These are phyloP conservation scores for Pica pica DNA, from an alignment of 2,113 vertebrate genomes.

Conservation along the genomic window DNA sequence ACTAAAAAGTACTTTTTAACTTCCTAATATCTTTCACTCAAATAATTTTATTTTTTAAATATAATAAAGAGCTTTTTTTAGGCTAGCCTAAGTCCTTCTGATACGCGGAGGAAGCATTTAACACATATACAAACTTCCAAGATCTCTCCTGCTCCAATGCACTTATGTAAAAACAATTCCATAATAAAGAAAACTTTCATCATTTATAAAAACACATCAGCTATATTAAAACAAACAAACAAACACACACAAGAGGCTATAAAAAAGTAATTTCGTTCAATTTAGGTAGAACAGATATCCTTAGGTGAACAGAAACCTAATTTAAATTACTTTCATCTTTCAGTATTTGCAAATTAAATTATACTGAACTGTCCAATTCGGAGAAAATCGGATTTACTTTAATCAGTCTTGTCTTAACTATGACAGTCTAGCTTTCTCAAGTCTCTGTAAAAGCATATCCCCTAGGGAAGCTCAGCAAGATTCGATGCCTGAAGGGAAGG, in stretches of 20 bases:
- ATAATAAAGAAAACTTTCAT: background rate
- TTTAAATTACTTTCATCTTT: slow-evolving; percentile 20
- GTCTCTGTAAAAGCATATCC: background rate
- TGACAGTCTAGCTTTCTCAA: background rate
- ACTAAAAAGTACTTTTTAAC: background rate
- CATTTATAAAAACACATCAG: background rate
- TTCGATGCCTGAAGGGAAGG: background rate
- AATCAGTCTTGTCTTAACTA: slow-evolving; percentile 26
- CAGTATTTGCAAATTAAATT: slow-evolving; percentile 32
- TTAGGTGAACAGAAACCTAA: background rate
- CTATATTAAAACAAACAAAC: background rate
- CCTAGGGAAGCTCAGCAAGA: background rate
- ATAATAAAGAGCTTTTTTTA: background rate
- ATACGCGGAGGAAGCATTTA: background rate
- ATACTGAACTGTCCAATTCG: background rate
- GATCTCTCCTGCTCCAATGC: background rate
- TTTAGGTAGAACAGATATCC: background rate
- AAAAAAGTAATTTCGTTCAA: background rate
- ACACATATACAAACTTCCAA: background rate
- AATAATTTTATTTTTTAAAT: background rate
- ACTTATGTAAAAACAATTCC: background rate
- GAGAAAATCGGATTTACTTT: background rate
- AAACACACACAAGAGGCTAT: background rate
- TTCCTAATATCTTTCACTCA: background rate
- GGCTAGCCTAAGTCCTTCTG: background rate